Base-by-base conservation (phyloP, 1,140 invertebrate genomes). In the Pogonognathellus flavescens region DNA sequence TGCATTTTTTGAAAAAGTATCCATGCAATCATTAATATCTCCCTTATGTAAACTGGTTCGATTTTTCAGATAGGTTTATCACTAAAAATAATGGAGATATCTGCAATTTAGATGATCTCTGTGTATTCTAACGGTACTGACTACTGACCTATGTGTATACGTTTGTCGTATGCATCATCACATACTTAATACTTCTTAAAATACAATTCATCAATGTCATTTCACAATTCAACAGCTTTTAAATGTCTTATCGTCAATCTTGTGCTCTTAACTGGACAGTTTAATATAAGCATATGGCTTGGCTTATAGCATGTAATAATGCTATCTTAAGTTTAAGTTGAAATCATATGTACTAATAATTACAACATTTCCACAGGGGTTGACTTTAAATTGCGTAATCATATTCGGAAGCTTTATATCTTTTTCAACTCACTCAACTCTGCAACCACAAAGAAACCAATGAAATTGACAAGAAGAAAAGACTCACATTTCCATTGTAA, bases 351-450 rank as follows among this genome's bases (percentile, higher is more conserved):
- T 57, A n/a, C n/a, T n/a, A n/a, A n/a, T n/a, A 76, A 76, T 76
- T 76, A 76, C 14, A 41, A 41, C 6, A 31, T 76, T 66, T 50
- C 70, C 41, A 31, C 70, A 76, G 41, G 25, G 70, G 41, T 50
- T 76, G 70, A 50, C 41, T 49, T 41, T 72, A 5, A 41, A 49
- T 14, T 76, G 41, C 41, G 70, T 49, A 76, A 76, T 76, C 70
- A 76, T 76, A 76, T 76, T 49, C 70, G 41, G 70, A 50, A 76
- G 25, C 70, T 76, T 70, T 76, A 76, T 76, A n/a, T 76, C 41
- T 76, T 76, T 76, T 16, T 76, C 49, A 31, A 16, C 70, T 76
- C 70, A 76, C 70, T 49, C 25, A 76, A 49, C 70, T 76, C 70
- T 16, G 31, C n/a, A 76, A 76, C 70, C 70, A 76, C 70, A 76